These are phyloP conservation scores for Leuciscus waleckii DNA, from an alignment of 2,797 vertebrate genomes.

Conservation along the genomic window DNA sequence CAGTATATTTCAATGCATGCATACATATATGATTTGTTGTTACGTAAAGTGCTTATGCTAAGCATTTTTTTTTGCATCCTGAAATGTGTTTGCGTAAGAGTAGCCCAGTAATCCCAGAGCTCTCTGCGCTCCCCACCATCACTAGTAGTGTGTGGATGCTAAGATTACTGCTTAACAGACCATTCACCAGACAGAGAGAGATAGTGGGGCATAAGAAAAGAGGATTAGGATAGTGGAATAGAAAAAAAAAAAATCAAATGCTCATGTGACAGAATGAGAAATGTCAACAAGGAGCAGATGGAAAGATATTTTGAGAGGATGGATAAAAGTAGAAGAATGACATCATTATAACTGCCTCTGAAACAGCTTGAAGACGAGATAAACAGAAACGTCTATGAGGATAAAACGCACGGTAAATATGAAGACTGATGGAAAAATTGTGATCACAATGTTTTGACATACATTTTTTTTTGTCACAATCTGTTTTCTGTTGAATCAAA, in stretches of 20 bases:
- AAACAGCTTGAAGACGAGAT: neutral
- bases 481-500: neutral
- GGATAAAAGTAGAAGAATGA: neutral
- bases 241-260: neutral
- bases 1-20: neutral
- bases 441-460: neutral
- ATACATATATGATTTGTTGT: slow-evolving; percentile 9
- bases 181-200: neutral
- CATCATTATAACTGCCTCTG: neutral
- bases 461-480: neutral
- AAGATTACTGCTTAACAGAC: slow-evolving; percentile 8
- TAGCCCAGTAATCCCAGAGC: slow-evolving; percentile 50
- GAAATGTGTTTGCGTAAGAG: slow-evolving; percentile 45
- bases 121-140: slow-evolving; percentile 11
- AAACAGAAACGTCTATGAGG: no score
- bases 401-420: neutral
- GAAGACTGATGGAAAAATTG: neutral
- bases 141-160: slow-evolving; percentile 12
- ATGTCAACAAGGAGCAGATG: neutral
- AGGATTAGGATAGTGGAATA: slow-evolving; percentile 11
- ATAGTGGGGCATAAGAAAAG: neutral
- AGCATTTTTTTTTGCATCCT: slow-evolving; percentile 35
- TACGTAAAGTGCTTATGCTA: slow-evolving; percentile 47
- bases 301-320: neutral
- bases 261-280: neutral